Evolutionary conservation across 2,113 vertebrate species (phyloP).

Genomic region (Scortum barcoo): DNA sequence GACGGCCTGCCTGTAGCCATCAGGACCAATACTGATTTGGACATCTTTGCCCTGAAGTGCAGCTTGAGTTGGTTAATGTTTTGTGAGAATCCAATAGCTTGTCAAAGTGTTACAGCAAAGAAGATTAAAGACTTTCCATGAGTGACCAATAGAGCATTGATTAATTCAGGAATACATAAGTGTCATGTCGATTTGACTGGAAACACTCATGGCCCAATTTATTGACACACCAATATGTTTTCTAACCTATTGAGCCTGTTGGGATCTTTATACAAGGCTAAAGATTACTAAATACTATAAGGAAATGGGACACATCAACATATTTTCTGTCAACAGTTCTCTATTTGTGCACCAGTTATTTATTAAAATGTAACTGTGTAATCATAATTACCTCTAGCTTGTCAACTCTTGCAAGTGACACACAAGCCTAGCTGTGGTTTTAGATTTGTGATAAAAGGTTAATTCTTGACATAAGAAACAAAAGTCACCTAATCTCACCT

Average conservation of each 20-base stretch:
- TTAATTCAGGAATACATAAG: neutral
- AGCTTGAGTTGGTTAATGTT: neutral
- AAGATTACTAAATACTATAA: neutral
- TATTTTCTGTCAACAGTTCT: neutral
- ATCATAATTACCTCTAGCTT: neutral
- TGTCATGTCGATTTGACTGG: neutral
- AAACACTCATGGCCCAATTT: neutral
- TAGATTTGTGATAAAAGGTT: neutral
- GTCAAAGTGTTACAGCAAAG: neutral
- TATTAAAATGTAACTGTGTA: neutral
- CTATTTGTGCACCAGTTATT: neutral
- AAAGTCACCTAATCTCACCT: neutral
- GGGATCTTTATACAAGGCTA: neutral
- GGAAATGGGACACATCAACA: neutral
- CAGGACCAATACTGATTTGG: neutral
- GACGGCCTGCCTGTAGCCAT: neutral
- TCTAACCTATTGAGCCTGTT: neutral
- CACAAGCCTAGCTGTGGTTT: neutral
- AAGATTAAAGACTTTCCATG: neutral
- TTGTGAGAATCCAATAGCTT: neutral
- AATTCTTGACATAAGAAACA: neutral
- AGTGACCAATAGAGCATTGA: neutral
- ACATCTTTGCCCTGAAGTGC: neutral
- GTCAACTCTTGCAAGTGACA: neutral
- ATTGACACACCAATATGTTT: slow-evolving; percentile 15